Base-by-base conservation (phyloP, 1,140 invertebrate species). In the Platyura marginata region DNA sequence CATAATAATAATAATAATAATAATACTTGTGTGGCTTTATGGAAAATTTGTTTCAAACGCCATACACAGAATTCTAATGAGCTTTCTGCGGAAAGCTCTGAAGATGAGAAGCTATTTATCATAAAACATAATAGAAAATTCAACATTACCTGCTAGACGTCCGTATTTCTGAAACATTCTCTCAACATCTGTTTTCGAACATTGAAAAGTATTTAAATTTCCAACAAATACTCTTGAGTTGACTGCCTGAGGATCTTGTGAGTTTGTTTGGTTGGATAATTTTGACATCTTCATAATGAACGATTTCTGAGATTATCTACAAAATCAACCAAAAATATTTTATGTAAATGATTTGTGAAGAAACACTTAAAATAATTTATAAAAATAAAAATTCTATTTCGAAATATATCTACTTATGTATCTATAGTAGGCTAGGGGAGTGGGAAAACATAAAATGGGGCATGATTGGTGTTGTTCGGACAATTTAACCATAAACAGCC, bases 201-300 rank as follows among this genome's bases (percentile, higher is more conserved):
- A 81, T 57, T 84, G 80, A 67, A 87, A 84, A 51, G 85, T 90
- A 68, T 90, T 90, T 52, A 90, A 70, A 67, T 89, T 89, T 47
- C 85, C 86, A 41, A 90, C 84, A 66, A 90, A 90, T 46, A 89
- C 77, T 41, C 86, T 71, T 48, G 81, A 88, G 63, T 87, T 85
- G 51, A 87, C 79, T 32, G 83, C 82, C 54, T 83, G 78, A 46
- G 84, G 85, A 69, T 89, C 84, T 62, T 83, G 81, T 45, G 79
- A 81, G 65, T 84, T 85, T 50, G 84, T 88, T 61, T 85, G 81
- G 65, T 86, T 87, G 49, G 82, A 82, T 49, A 86, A 77, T 69
- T 81, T 82, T 66, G 76, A 81, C 76, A 81, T 78, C 68, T 79
- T 81, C 75, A 79, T 72, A 46, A 55, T 48, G 45, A 39, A 22